Conservation (phyloP, 2,113 vertebrate genomes). For the Addax nasomaculatus region DNA sequence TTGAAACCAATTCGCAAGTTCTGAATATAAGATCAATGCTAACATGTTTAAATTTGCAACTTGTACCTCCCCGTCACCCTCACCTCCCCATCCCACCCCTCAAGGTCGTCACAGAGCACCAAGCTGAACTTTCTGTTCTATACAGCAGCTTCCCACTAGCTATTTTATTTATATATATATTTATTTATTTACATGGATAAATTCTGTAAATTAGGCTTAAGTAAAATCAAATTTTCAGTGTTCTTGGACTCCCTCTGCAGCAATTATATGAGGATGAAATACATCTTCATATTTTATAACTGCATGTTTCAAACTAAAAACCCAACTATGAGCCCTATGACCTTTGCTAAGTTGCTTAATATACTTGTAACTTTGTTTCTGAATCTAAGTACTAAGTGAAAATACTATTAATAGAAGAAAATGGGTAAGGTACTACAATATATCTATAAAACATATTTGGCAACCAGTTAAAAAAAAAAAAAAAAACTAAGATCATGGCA, state of each 20-base stretch:
- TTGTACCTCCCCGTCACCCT: not conserved
- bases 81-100: not conserved
- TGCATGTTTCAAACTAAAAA: not conserved
- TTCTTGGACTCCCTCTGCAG: not conserved
- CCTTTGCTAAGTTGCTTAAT: not conserved
- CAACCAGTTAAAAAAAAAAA: not conserved
- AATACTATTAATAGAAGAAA: not conserved
- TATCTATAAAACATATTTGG: not conserved
- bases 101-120: not conserved
- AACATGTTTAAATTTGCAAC: not conserved
- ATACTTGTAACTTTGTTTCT: not conserved
- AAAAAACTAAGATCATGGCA: not conserved
- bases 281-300: not conserved
- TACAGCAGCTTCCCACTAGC: not conserved
- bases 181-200: not conserved
- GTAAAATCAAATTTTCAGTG: not conserved
- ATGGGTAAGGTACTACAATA: not conserved
- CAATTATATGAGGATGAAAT: not conserved
- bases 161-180: not conserved
- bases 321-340: not conserved
- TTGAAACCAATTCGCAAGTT: not conserved
- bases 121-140: not conserved
- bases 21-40: not conserved
- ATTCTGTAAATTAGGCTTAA: not conserved
- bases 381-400: not conserved